Evolutionary conservation across 2,888 invertebrate genomes (phyloP).

Genomic region (Hydroisotoma schaefferi): DNA sequence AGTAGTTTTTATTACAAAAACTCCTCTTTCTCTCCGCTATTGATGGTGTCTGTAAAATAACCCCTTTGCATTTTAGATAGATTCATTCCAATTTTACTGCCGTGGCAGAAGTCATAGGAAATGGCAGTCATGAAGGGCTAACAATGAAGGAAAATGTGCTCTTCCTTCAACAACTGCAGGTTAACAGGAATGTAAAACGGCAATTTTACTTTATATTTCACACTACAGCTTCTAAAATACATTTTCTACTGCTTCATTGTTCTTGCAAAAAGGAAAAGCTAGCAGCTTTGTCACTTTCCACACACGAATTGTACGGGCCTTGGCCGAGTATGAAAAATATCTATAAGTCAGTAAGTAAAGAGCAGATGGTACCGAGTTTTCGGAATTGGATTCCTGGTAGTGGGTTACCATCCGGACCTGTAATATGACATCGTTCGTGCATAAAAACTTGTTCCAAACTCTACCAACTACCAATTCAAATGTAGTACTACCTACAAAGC

Average conservation of each 20-base stretch:
- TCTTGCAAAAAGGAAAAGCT: neutral
- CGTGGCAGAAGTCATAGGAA: conserved; percentile 8
- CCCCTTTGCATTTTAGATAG: conserved; percentile 6
- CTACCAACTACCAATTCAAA: neutral
- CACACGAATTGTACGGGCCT: neutral
- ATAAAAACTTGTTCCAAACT: conserved; percentile 2
- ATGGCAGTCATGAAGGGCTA: neutral
- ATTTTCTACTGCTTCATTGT: conserved; percentile 1
- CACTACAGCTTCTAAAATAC: neutral
- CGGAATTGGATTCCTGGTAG: conserved; percentile 4
- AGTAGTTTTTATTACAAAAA: too few species aligned
- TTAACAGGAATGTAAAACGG: neutral
- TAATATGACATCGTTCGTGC: neutral
- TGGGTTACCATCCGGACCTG: neutral
- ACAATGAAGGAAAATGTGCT: conserved; percentile 3
- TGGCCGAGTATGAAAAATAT: neutral
- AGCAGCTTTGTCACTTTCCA: neutral
- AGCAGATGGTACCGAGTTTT: neutral
- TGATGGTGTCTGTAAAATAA: too few species aligned
- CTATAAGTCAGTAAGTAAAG: neutral
- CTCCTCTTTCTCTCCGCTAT: too few species aligned
- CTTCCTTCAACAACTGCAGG: neutral
- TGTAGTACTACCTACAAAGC: too few species aligned
- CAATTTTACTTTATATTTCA: neutral
- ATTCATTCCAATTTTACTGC: conserved; percentile 11